Evolutionary conservation across 2,113 vertebrate species (phyloP), one percentile per base, ranked within the genome.

Genomic region (Lophochroa leadbeateri): DNA sequence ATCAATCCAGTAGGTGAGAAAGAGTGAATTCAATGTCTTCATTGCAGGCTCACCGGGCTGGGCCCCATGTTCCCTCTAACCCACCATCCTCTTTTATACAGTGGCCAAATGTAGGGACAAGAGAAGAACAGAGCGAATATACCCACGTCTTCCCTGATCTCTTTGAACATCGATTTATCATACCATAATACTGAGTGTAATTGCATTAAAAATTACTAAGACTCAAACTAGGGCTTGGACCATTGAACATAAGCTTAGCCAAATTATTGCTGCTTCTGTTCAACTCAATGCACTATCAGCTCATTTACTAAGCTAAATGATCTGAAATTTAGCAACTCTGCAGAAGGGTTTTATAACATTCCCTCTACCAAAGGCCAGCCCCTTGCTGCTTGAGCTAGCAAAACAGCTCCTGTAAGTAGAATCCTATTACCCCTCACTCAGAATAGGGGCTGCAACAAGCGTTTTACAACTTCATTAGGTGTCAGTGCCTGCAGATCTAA

Each of bases 201-300:
- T 92, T 82, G 44, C 87, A 93, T 94, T 92, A 91, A 82, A 94
- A 94, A 94, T 96, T 90, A 79, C 82, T 50, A 52, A 93, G 46
- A 46, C 25, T 91, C 50, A 63, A 77, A 19, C 83, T 64, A 68
- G 75, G 52, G 11, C 20, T 72, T 63, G 75, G 70, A 72, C 70
- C 78, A 87, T 14, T 91, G 61, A 91, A 68, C 92, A 85, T 35
- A 44, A 93, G 82, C 71, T 94, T 67, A 44, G 58, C 85, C 87
- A 95, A 94, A 96, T 63, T 43, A 33, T 80, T 93, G 88, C 67
- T 70, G 55, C 63, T 92, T 50, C 70, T 96, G 58, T 41, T 76
- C 70, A 80, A 1, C 13, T 69, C 67, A 2, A 24, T 58, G 81
- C 33, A 29, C 84, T 33, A 57, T 46, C 61, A 23, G 17, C 65